Evolutionary conservation across 1,140 invertebrate species (phyloP).

Genomic region (Adoxophyes honmai): DNA sequence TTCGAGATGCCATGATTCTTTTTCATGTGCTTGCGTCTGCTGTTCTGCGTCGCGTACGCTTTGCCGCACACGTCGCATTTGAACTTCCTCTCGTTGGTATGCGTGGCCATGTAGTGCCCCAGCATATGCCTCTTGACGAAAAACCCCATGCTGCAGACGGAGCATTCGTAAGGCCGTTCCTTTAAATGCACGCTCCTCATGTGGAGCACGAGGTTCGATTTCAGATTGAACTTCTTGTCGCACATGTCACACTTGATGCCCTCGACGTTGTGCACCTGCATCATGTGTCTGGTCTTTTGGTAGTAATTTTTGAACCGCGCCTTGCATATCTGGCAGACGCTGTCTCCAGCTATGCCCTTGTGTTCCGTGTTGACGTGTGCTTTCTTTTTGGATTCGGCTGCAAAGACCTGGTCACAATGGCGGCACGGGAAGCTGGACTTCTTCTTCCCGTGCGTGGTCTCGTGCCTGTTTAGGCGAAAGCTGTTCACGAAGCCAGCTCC

Average conservation of each 20-base stretch:
- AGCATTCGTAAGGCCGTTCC: constrained; percentile 61
- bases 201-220: constrained; percentile 61
- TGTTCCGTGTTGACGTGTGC: constrained; percentile 63
- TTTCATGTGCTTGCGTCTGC: constrained; percentile 64
- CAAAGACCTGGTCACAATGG: constrained; percentile 55
- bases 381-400: constrained; percentile 62
- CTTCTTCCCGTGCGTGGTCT: constrained; percentile 59
- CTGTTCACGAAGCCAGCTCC: constrained; percentile 65
- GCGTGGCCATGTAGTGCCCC: constrained; percentile 60
- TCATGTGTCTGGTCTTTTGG: constrained; percentile 68
- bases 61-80: constrained; percentile 65
- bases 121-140: constrained; percentile 66
- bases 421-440: constrained; percentile 55
- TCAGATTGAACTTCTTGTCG: constrained; percentile 61
- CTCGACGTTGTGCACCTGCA: constrained; percentile 60
- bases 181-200: constrained; percentile 66
- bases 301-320: constrained; percentile 68
- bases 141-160: constrained; percentile 63
- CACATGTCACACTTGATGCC: constrained; percentile 62
- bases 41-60: constrained; percentile 62
- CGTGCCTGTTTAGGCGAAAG: constrained; percentile 57
- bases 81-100: constrained; percentile 65
- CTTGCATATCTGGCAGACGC: constrained; percentile 65
- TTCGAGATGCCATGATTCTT: constrained; percentile 63
- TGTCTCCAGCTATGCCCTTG: constrained; percentile 64